phyloP scores from a whole-genome alignment of 2,113 vertebrate genomes.

The Xiphias gladius region DNA sequence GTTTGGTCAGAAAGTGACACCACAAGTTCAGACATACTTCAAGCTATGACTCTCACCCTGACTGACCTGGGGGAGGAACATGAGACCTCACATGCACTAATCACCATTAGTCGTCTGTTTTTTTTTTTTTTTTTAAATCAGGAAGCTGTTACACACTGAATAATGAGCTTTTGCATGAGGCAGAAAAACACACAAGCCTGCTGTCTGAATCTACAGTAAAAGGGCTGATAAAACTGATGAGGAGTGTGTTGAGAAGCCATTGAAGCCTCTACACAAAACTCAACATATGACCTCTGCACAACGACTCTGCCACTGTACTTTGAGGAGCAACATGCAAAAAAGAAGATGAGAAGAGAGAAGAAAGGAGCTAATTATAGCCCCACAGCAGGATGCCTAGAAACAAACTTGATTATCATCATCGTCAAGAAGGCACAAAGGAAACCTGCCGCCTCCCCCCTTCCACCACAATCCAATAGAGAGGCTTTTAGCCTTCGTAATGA shows the following conservation, averaged over 20 bases:
- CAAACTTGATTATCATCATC: conserved; percentile 84
- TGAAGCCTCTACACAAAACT: conserved; percentile 19
- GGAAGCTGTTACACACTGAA: not conserved
- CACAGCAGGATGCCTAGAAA: conserved; percentile 80
- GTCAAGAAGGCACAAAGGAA: conserved; percentile 80
- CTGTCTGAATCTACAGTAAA: conserved; percentile 4
- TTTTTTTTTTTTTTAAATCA: not conserved
- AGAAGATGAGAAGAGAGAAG: conserved; percentile 61
- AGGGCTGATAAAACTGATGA: conserved; percentile 27
- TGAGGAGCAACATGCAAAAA: conserved; percentile 64
- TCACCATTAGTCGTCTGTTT: conserved; percentile 24
- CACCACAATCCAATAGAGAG: conserved; percentile 89
- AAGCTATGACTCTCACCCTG: conserved; percentile 57
- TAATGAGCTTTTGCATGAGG: conserved; percentile 28
- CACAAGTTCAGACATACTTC: conserved; percentile 66
- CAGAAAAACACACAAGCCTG: not conserved
- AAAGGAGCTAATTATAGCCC: conserved; percentile 79
- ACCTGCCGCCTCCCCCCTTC: conserved; percentile 76
- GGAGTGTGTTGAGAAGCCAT: conserved; percentile 11
- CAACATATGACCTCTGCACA: conserved; percentile 44
- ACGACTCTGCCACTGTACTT: conserved; percentile 41
- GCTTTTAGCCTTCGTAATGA: conserved; percentile 94
- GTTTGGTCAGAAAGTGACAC: conserved; percentile 73
- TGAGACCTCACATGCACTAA: conserved; percentile 34
- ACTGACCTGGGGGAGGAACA: conserved; percentile 53